A percentile compares a stretch with the other conserved stretches of the same genome.
Conservation (phyloP, 2,888 invertebrate species). For the Octodonta nipae region DNA sequence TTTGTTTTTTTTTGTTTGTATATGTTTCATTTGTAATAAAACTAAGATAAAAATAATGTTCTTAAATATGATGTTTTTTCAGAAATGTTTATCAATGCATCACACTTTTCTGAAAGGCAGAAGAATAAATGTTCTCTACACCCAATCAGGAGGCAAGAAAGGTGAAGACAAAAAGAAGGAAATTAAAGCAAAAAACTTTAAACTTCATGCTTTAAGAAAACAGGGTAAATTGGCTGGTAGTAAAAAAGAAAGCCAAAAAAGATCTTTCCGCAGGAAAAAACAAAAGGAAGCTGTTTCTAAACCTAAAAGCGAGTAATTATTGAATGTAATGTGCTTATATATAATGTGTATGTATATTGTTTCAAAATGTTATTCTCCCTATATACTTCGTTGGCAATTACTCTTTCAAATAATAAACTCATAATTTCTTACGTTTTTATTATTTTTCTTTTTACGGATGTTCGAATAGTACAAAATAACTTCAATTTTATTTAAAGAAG, state of each 20-base stretch:
- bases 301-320: too few relatives aligned
- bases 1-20: too few relatives aligned
- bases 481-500: too few relatives aligned
- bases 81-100: conserved; percentile 38
- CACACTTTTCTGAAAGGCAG: conserved; percentile 32
- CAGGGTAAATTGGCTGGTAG: conserved; percentile 33
- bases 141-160: conserved; percentile 30
- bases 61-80: conserved; percentile 19
- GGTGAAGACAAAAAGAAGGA: conserved; percentile 25
- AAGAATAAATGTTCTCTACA: conserved; percentile 36
- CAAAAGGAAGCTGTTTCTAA: conserved; percentile 9
- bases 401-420: too few relatives aligned
- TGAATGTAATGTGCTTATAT: not conserved
- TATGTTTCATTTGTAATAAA: too few relatives aligned
- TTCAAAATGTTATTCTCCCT: too few relatives aligned
- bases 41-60: too few relatives aligned
- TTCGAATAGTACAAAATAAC: too few relatives aligned
- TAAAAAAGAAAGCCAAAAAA: conserved; percentile 25
- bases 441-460: too few relatives aligned
- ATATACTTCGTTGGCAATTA: too few relatives aligned
- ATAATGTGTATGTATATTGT: too few relatives aligned
- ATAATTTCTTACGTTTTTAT: too few relatives aligned
- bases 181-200: conserved; percentile 34
- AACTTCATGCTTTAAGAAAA: conserved; percentile 34
- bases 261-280: conserved; percentile 24